These are phyloP conservation scores for Bombyx huttoni DNA, from an alignment of 2,888 invertebrate genomes.

Conservation along the genomic window DNA sequence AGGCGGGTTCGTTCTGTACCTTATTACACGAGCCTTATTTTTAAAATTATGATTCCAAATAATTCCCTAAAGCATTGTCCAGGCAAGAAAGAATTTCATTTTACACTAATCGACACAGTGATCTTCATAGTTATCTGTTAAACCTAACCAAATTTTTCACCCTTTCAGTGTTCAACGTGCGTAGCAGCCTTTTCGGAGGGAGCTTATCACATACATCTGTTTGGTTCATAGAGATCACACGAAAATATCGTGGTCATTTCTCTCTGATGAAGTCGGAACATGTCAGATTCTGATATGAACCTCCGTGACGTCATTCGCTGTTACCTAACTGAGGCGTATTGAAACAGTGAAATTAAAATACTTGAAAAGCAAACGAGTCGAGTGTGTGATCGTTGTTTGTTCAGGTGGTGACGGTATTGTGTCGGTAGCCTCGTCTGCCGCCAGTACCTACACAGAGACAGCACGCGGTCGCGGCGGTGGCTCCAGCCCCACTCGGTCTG, in stretches of 20 bases:
- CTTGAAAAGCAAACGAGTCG: slow-evolving; percentile 3
- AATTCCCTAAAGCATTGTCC: too few species aligned
- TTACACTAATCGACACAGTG: too few species aligned
- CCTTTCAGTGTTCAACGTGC: too few species aligned
- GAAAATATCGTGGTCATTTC: neutral
- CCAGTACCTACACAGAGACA: slow-evolving; percentile 2
- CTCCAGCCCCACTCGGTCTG: neutral
- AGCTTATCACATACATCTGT: too few species aligned
- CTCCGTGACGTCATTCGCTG: neutral
- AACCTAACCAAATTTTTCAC: too few species aligned
- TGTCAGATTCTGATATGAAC: neutral
- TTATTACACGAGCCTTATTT: too few species aligned
- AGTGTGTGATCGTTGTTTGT: slow-evolving; percentile 8
- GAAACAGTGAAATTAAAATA: neutral
- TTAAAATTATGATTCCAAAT: too few species aligned
- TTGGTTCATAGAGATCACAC: neutral
- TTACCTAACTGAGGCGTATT: neutral
- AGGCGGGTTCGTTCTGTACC: too few species aligned
- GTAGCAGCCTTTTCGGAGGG: too few species aligned
- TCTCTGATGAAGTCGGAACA: neutral
- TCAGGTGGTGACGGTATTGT: slow-evolving; percentile 9
- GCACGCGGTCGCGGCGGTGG: slow-evolving; percentile 1
- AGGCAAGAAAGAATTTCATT: too few species aligned
- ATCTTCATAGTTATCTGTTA: too few species aligned
- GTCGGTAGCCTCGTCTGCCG: slow-evolving; percentile 4